Percentiles rank a stretch among this genome's conserved stretches.
Evolutionary conservation across 2,888 invertebrate species (phyloP).

Genomic region (Tetrapedia diversipes): DNA sequence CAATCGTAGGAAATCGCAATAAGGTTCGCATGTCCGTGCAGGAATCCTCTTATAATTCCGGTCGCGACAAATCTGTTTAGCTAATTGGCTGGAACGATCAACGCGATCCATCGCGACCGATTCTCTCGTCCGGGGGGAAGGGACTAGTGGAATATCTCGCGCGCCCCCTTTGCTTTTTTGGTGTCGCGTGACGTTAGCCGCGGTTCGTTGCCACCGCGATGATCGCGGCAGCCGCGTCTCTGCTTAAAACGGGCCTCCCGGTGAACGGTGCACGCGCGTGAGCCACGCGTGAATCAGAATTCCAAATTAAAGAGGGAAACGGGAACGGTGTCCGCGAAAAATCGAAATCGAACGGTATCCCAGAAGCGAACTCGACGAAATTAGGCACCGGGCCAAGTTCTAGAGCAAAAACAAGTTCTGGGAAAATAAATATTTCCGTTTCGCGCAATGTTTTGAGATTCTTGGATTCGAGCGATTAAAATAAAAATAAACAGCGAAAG

Average conservation of each 20-base stretch:
- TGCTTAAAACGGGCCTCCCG: neutral
- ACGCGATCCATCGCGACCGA: conserved; percentile 46
- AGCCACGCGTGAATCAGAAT: conserved; percentile 28
- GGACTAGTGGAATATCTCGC: conserved; percentile 37
- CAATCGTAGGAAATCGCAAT: neutral
- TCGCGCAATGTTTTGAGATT: too few species aligned
- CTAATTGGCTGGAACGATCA: conserved; percentile 48
- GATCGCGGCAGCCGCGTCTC: neutral
- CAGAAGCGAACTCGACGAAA: too few species aligned
- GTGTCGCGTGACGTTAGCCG: conserved; percentile 20
- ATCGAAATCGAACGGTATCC: neutral
- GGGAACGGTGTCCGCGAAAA: neutral
- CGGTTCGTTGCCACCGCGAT: conserved; percentile 12
- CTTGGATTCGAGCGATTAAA: neutral
- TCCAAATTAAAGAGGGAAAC: conserved; percentile 9
- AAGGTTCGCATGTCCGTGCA: conserved; percentile 5
- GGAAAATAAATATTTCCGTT: neutral
- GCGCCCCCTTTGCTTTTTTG: conserved; percentile 13
- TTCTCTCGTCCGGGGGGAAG: conserved; percentile 27
- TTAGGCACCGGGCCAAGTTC: neutral
- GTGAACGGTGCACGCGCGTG: conserved; percentile 22
- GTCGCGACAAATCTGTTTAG: conserved; percentile 29
- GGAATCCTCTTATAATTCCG: conserved; percentile 21
- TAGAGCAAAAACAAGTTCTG: neutral
- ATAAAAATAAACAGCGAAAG: too few species aligned